Evolutionary conservation across 2,113 vertebrate species (phyloP).

Genomic region (Seriola dumerili): DNA sequence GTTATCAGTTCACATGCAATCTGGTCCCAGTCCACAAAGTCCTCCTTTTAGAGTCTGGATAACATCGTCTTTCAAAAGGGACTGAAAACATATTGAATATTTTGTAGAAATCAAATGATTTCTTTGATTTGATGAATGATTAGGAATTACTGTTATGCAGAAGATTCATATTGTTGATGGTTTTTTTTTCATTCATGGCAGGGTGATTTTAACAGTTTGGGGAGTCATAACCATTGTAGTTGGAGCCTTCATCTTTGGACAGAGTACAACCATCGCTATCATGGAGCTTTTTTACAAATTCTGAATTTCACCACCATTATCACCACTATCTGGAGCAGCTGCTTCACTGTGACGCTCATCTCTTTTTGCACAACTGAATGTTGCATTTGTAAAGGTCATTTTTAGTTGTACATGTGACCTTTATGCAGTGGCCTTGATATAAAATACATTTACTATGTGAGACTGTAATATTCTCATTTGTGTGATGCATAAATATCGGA

Average conservation of each 20-base stretch:
- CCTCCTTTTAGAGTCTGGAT: too few relatives aligned
- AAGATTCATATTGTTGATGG: background rate
- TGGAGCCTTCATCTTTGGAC: slow-evolving; percentile 92
- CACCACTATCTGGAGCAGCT: background rate
- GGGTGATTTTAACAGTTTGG: slow-evolving; percentile 87
- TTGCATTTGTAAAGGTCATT: slow-evolving; percentile 33
- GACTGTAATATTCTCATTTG: slow-evolving; percentile 18
- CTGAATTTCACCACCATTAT: slow-evolving; percentile 45
- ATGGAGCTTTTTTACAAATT: slow-evolving; percentile 84
- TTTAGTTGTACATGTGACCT: slow-evolving; percentile 33
- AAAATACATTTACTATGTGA: slow-evolving; percentile 15
- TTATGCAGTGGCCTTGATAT: background rate
- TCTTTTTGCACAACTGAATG: slow-evolving; percentile 45
- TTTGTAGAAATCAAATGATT: background rate
- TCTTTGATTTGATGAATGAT: too few relatives aligned
- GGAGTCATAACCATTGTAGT: slow-evolving; percentile 86
- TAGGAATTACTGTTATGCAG: background rate
- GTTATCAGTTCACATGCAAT: too few relatives aligned
- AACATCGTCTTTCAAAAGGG: too few relatives aligned
- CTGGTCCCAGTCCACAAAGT: too few relatives aligned
- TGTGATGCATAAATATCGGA: slow-evolving; percentile 23
- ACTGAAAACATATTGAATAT: too few relatives aligned
- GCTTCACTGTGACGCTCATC: slow-evolving; percentile 6
- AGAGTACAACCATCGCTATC: slow-evolving; percentile 88
- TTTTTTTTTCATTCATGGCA: slow-evolving; percentile 58